Percentiles rank a stretch among this genome's conserved stretches.
Evolutionary conservation across 2,113 vertebrate genomes (phyloP).

Genomic region (Sigmodon hispidus): DNA sequence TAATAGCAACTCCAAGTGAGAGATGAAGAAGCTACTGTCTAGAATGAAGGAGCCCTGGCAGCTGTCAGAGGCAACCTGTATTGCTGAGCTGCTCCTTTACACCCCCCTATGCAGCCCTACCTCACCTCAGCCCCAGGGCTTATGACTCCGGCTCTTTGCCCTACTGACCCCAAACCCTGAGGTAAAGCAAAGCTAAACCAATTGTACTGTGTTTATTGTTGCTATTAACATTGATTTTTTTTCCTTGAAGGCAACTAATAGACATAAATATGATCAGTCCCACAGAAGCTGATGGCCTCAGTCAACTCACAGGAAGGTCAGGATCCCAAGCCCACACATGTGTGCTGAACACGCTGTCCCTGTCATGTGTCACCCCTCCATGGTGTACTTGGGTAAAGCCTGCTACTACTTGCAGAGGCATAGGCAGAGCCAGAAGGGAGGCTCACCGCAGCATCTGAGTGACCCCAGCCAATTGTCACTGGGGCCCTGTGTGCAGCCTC

Average conservation of each 20-base stretch:
- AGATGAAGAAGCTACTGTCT: not conserved
- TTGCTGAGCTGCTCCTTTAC: not conserved
- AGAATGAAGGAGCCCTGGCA: not conserved
- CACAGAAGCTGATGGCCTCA: not conserved
- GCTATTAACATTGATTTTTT: slow-evolving; percentile 62
- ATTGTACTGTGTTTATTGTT: slow-evolving; percentile 26
- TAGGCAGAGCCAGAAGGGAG: not conserved
- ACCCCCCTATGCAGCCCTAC: not conserved
- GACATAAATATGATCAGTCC: not conserved
- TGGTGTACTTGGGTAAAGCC: not conserved
- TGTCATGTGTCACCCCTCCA: not conserved
- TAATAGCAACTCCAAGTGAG: not conserved
- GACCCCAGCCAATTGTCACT: not conserved
- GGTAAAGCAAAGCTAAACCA: not conserved
- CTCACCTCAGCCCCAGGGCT: not conserved
- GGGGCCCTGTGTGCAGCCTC: not conserved
- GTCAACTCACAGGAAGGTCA: slow-evolving; percentile 26
- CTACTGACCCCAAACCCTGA: not conserved
- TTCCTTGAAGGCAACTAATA: slow-evolving; percentile 52
- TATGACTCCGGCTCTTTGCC: not conserved
- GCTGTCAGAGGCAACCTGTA: not conserved
- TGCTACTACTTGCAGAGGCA: not conserved
- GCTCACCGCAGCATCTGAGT: not conserved
- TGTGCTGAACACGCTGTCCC: not conserved
- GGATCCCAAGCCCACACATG: not conserved